Base-by-base conservation (phyloP, 2,888 invertebrate species). In the Flabesymbios commensalis region DNA sequence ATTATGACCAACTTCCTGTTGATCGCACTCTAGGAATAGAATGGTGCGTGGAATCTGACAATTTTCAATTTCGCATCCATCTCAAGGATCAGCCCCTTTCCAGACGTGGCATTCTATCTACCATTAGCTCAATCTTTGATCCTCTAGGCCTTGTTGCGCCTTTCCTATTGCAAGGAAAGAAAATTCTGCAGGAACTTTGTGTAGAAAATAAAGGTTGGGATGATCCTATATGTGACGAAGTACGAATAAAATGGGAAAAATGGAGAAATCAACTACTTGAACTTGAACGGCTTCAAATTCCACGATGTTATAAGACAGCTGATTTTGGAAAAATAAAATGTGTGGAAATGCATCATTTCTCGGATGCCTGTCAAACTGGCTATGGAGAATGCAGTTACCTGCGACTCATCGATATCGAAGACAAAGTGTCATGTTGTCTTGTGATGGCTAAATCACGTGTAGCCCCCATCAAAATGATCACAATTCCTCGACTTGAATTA, bases 91-190 rank as follows among this genome's bases (percentile, higher is more conserved):
- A 57, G 17, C 69, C 71, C 2, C n/a, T 64, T 1, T 64, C 67
- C 3, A 63, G 70, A 32, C 43, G 71, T 33, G 69, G 69, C 2
- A 53, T 74, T 2, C 41, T 72, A 2, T 68, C 71, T 2, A 64
- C 67, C 7, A 57, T 72, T 4, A 48, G 57, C 32, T 65, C 63
- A 1, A 45, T 72, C 3, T 70, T 68, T 53, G 72, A 72, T 55
- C 70, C 72, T 0, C 58, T 72, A 31, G 71, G 68, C 3, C 48
- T 73, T 28, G 59, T 74, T 26, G 48, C 72, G 0, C 72, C 69
- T 26, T 57, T 70, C 26, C 14, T 66, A 17, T 48, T 70, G 10
- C 28, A 51, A 3, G 66, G 64, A 17, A 70, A 69, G 41, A 51
- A 62, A 29, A 61, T 70, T 7, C 43, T 72, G 2, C 71, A 72